phyloP scores from a whole-genome alignment of 1,140 invertebrate genomes.

The Himalopsyche phryganea region DNA sequence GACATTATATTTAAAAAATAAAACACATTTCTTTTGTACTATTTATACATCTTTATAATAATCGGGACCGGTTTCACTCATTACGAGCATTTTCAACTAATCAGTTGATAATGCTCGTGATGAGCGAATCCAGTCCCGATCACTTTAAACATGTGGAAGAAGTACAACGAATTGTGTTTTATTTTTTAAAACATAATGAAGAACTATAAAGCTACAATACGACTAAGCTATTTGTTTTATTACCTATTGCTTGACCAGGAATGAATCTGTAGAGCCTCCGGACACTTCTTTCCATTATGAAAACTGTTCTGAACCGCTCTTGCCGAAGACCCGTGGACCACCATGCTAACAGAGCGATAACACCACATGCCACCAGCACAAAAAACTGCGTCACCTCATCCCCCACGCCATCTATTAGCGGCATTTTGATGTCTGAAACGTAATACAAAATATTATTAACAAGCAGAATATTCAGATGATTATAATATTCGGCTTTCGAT shows the following conservation, averaged over 20 bases:
- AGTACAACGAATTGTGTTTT: too few relatives aligned
- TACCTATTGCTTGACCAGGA: constrained; percentile 8
- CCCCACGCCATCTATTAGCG: constrained; percentile 74
- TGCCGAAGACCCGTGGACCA: constrained; percentile 60
- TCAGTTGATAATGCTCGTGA: too few relatives aligned
- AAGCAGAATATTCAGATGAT: not conserved
- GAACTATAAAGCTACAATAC: not conserved
- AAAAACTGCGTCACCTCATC: constrained; percentile 77
- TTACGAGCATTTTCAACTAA: too few relatives aligned
- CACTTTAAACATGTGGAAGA: too few relatives aligned
- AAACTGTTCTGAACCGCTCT: constrained; percentile 49
- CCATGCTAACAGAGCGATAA: constrained; percentile 68
- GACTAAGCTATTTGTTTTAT: not conserved
- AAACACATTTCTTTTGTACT: too few relatives aligned
- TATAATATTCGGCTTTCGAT: too few relatives aligned
- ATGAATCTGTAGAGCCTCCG: constrained; percentile 21
- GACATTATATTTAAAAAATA: too few relatives aligned
- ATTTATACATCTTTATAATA: too few relatives aligned
- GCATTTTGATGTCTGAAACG: constrained; percentile 49
- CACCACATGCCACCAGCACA: constrained; percentile 56
- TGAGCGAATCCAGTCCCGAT: too few relatives aligned
- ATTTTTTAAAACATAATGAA: too few relatives aligned
- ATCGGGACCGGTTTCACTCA: too few relatives aligned
- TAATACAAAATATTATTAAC: not conserved
- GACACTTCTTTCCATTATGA: constrained; percentile 46